Evolutionary conservation across 2,113 vertebrate species (phyloP), one percentile per base, ranked within the genome.

Genomic region (Rhabdornis inornatus): DNA sequence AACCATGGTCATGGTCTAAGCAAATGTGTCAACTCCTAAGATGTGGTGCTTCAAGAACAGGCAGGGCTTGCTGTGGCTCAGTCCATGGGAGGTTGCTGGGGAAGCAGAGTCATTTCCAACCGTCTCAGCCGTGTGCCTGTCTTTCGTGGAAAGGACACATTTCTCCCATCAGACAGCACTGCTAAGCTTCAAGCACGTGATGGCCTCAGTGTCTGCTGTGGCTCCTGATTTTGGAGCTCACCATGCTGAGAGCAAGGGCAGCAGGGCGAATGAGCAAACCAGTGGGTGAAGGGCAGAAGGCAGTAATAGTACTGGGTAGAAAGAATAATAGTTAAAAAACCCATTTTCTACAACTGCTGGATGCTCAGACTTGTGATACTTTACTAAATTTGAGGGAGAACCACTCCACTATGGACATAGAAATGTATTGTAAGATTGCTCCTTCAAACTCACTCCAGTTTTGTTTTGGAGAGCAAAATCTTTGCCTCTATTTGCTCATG

Each of bases 61-160:
- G 18, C 21, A 4, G 0, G 0, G 5, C 52, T 33, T 75, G 81
- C 56, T 68, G 77, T 24, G 77, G 56, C 49, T 91, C 13, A 0
- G 27, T 23, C 7, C 0, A 2, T 70, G 76, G 59, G 72, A 2
- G 13, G 68, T 2, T 50, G 52, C 55, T 94, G 47, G 39, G 52
- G 60, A 44, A 92, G 56, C 64, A 55, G 64, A 74, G 52, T 7
- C 24, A 44, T 44, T 71, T 37, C 37, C 64, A 70, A 0, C 39
- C 35, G 30, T 19, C 59, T 35, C 86, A 39, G 52, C 19, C 49
- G 16, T 9, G n/a, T 42, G 68, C 40, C 61, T 42, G 30, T 63
- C 30, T 47, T n/a, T 71, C 8, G 0, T 57, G 57, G 53, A 37
- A 50, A 85, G 76, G 50, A 59, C 42, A 30, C 15, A 31, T 53